phyloP scores from a whole-genome alignment of 2,113 vertebrate genomes.

The Oreotrochilus melanogaster region DNA sequence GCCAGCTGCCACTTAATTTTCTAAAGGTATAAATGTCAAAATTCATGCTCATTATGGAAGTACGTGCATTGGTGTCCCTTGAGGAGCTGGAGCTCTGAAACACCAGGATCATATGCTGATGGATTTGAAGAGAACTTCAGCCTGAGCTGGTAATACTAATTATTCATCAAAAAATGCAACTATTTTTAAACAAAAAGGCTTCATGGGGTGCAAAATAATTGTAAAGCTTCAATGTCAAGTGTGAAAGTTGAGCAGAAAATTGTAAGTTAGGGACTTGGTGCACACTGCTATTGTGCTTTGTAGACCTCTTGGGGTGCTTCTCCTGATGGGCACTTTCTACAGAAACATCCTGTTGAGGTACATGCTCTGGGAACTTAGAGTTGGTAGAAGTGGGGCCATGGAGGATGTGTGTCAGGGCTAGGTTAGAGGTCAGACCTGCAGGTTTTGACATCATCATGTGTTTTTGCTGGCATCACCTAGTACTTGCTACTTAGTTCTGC shows the following conservation, averaged over 20 bases:
- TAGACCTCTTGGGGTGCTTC: background rate
- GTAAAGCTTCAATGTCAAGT: background rate
- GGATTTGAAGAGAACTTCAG: background rate
- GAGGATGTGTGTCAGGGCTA: background rate
- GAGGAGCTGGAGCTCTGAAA: background rate
- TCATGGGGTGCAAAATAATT: background rate
- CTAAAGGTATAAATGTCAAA: background rate
- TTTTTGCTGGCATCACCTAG: fast-evolving
- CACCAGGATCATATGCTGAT: background rate
- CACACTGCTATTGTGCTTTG: fast-evolving
- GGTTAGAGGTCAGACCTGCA: background rate
- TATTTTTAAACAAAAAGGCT: background rate
- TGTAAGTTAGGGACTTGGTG: background rate
- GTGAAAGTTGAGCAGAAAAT: background rate
- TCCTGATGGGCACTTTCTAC: background rate
- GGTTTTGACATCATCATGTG: background rate
- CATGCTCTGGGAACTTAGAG: background rate
- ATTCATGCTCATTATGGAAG: background rate
- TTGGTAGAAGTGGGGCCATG: background rate
- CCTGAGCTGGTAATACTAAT: background rate
- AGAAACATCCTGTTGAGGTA: background rate
- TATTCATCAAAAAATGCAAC: background rate
- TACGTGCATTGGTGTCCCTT: background rate
- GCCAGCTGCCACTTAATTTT: background rate
- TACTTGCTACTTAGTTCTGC: background rate